A percentile compares a stretch with the other conserved stretches of the same genome.
These are phyloP conservation scores for Harmothoe impar DNA, from an alignment of 2,888 invertebrate species.

Conservation along the genomic window DNA sequence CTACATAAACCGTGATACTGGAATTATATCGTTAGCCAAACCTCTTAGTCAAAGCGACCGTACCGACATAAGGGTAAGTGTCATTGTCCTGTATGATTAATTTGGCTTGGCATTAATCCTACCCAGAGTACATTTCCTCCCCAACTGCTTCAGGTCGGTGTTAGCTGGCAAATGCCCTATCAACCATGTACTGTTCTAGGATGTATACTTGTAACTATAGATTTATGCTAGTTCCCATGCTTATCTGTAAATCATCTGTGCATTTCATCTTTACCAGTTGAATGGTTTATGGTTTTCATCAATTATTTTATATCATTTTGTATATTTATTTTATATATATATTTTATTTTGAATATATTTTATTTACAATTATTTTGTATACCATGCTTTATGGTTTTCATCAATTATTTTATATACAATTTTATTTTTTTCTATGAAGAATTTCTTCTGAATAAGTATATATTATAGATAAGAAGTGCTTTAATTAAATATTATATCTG, in stretches of 20 bases:
- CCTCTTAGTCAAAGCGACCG: conserved; percentile 69
- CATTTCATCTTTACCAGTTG: too few species aligned
- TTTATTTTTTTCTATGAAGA: too few species aligned
- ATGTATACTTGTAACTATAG: not conserved
- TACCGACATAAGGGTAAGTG: conserved; percentile 67
- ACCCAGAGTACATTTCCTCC: not conserved
- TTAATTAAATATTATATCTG: too few species aligned
- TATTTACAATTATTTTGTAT: too few species aligned
- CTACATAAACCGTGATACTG: conserved; percentile 76
- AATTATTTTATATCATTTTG: too few species aligned
- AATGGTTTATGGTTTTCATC: too few species aligned
- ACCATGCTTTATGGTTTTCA: too few species aligned
- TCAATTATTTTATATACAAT: too few species aligned
- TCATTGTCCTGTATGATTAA: not conserved
- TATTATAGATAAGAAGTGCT: too few species aligned
- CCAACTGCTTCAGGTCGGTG: not conserved
- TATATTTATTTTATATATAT: too few species aligned
- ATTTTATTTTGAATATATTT: too few species aligned
- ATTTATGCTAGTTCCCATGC: conserved; percentile 16
- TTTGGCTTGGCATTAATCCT: not conserved
- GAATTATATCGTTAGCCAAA: conserved; percentile 75
- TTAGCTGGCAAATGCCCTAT: not conserved
- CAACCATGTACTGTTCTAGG: not conserved
- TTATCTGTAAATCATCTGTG: not conserved
- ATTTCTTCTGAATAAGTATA: too few species aligned